Conservation (phyloP, 2,888 invertebrate genomes). For the Himalopsyche tibetana region DNA sequence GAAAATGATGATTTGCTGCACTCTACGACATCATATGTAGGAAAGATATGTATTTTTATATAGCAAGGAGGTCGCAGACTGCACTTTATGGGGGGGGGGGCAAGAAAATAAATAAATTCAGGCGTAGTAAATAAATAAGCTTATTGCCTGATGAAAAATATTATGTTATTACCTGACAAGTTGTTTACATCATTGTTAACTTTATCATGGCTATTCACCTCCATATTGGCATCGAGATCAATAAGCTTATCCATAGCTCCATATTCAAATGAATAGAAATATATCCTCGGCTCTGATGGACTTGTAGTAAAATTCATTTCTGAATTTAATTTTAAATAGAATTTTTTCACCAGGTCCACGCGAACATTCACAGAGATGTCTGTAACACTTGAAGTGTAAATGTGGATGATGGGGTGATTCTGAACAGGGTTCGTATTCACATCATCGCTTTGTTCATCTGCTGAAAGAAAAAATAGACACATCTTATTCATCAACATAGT, state of each 20-base stretch:
- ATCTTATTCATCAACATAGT: background rate
- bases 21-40: too few relatives aligned
- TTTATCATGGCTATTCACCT: background rate
- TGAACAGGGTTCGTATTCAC: constrained; percentile 61
- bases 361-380: constrained; percentile 79
- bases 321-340: constrained; percentile 74
- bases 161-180: constrained; percentile 22
- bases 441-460: background rate
- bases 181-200: background rate
- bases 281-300: constrained; percentile 75
- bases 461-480: background rate
- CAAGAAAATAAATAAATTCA: too few relatives aligned
- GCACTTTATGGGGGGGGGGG: too few relatives aligned
- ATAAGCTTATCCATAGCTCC: constrained; percentile 43
- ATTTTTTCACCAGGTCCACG: constrained; percentile 79
- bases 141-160: too few relatives aligned
- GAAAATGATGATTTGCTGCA: too few relatives aligned
- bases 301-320: constrained; percentile 73
- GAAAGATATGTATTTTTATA: too few relatives aligned
- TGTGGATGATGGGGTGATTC: constrained; percentile 80
- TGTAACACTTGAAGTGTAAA: constrained; percentile 81
- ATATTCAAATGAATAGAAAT: constrained; percentile 75
- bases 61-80: too few relatives aligned
- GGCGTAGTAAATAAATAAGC: too few relatives aligned
- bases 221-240: constrained; percentile 36